Evolutionary conservation across 2,888 invertebrate species (phyloP).

Genomic region (Embidobia sp.): DNA sequence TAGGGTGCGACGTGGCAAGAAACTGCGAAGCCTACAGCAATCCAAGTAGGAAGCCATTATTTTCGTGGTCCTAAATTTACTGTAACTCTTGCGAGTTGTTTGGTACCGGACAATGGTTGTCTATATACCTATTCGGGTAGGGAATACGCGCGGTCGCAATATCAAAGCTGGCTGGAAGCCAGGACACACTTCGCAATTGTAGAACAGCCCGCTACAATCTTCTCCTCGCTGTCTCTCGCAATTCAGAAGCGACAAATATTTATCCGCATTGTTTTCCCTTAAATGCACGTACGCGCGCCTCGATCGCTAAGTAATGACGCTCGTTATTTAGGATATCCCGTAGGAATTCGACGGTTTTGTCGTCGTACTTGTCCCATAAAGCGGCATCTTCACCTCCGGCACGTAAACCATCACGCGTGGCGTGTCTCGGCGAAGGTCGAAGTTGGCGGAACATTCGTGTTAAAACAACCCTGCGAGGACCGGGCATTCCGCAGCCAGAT

Average conservation of each 20-base stretch:
- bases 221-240: slow-evolving; percentile 19
- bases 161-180: slow-evolving; percentile 76
- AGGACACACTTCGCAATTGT: slow-evolving; percentile 75
- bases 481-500: slow-evolving; percentile 69
- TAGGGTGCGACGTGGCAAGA: slow-evolving; percentile 60
- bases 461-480: slow-evolving; percentile 59
- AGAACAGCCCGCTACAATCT: slow-evolving; percentile 68
- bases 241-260: slow-evolving; percentile 69
- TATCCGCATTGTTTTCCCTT: slow-evolving; percentile 77
- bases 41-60: slow-evolving; percentile 72
- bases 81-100: slow-evolving; percentile 67
- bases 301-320: slow-evolving; percentile 61
- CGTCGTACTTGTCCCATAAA: slow-evolving; percentile 31
- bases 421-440: slow-evolving; percentile 20
- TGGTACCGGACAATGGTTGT: slow-evolving; percentile 74
- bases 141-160: slow-evolving; percentile 69
- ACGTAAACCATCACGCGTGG: slow-evolving; percentile 45
- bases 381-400: slow-evolving; percentile 44
- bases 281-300: slow-evolving; percentile 59
- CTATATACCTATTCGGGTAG: slow-evolving; percentile 67
- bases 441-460: slow-evolving; percentile 42
- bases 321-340: slow-evolving; percentile 70
- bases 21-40: slow-evolving; percentile 62
- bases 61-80: slow-evolving; percentile 74
- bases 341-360: slow-evolving; percentile 69